Evolutionary conservation across 2,113 vertebrate genomes (phyloP).

Genomic region (Pungitius pungitius): DNA sequence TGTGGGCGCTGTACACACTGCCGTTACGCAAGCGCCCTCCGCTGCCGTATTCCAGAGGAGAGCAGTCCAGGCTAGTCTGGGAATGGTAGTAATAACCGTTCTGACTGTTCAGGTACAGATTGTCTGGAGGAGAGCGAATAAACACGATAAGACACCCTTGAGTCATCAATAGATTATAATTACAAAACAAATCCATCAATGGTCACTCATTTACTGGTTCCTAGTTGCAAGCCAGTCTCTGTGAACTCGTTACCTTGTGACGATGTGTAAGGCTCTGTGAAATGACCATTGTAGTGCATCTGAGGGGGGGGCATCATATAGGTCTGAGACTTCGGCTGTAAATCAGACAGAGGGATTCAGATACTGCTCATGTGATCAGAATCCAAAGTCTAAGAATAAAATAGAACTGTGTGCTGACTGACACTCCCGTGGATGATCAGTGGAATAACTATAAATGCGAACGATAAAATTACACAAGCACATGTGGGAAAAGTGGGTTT

Average conservation of each 20-base stretch:
- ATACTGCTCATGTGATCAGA: constrained; percentile 18
- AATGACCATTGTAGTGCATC: constrained; percentile 96
- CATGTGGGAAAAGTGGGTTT: constrained; percentile 19
- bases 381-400: constrained; percentile 8
- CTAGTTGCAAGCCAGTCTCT: neutral
- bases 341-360: constrained; percentile 51
- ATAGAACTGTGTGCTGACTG: neutral
- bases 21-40: constrained; percentile 91
- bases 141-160: neutral
- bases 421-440: neutral
- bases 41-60: constrained; percentile 86
- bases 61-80: constrained; percentile 93
- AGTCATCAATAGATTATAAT: constrained; percentile 13
- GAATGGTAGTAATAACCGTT: constrained; percentile 97
- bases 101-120: constrained; percentile 94
- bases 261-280: constrained; percentile 90
- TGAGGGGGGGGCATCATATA: constrained; percentile 92
- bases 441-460: neutral
- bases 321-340: constrained; percentile 90
- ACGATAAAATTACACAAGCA: neutral
- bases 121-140: constrained; percentile 82
- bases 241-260: constrained; percentile 87
- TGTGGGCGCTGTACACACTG: constrained; percentile 97
- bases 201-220: neutral
- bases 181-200: neutral